Conservation (phyloP, 64 coral and sea anemone species). For the Trachythela sp. region DNA sequence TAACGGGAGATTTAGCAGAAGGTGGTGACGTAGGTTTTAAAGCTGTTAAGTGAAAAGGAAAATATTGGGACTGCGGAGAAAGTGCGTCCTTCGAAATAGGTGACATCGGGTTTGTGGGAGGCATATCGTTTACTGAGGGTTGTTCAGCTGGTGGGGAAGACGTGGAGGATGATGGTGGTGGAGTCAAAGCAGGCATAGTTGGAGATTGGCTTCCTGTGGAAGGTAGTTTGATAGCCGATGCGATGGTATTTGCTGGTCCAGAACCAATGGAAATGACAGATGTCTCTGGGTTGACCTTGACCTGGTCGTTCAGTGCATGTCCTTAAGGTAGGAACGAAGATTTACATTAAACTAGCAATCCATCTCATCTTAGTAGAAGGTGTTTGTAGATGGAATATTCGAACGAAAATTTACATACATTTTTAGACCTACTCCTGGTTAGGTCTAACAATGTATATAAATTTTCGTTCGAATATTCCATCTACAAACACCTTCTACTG, state of each 20-base stretch:
- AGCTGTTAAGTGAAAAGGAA: not conserved
- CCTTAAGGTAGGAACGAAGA: not conserved
- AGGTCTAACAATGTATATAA: too few species aligned
- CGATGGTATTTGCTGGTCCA: not conserved
- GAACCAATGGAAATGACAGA: not conserved
- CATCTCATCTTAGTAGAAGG: too few species aligned
- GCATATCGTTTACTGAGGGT: not conserved
- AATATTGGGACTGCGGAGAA: not conserved
- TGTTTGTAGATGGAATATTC: too few species aligned
- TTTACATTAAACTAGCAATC: too few species aligned
- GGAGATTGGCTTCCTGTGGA: not conserved
- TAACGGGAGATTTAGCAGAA: too few species aligned
- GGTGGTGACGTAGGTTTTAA: too few species aligned
- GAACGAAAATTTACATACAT: too few species aligned
- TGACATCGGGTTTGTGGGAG: not conserved
- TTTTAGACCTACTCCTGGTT: too few species aligned
- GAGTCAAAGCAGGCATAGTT: not conserved
- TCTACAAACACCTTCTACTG: too few species aligned
- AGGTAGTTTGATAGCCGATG: not conserved
- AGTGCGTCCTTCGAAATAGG: not conserved
- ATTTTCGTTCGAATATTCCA: too few species aligned
- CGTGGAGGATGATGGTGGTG: not conserved
- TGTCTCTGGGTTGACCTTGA: not conserved
- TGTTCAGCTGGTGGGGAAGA: not conserved
- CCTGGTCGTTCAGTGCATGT: not conserved